Evolutionary conservation across 2,797 vertebrate species (phyloP).

Genomic region (Odontamblyopus lacepedii): DNA sequence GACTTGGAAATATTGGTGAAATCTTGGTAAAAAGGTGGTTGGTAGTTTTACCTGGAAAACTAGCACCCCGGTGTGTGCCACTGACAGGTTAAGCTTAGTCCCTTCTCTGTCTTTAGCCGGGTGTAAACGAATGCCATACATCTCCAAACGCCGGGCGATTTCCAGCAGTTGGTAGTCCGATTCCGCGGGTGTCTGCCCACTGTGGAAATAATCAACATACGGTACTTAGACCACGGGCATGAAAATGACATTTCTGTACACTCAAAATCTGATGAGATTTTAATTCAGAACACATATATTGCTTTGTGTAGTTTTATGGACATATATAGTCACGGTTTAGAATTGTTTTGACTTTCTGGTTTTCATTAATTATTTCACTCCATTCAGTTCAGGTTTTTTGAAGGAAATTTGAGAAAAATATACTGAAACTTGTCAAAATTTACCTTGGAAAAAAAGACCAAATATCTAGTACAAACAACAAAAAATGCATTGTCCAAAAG

Average conservation of each 20-base stretch:
- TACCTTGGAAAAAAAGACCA: too few species aligned
- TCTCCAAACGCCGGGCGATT: constrained; percentile 90
- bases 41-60: constrained; percentile 89
- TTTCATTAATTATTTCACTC: too few species aligned
- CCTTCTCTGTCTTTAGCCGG: constrained; percentile 95
- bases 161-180: constrained; percentile 96
- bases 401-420: too few species aligned
- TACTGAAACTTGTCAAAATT: too few species aligned
- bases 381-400: too few species aligned
- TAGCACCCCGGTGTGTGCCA: constrained; percentile 91
- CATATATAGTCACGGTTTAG: too few species aligned
- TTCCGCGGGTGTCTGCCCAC: constrained; percentile 94
- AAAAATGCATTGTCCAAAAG: too few species aligned
- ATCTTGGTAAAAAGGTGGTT: neutral
- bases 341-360: too few species aligned
- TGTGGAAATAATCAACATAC: constrained; percentile 48
- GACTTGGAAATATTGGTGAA: neutral
- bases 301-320: too few species aligned
- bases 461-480: too few species aligned
- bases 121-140: constrained; percentile 93
- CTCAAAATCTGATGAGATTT: too few species aligned
- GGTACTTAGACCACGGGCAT: neutral
- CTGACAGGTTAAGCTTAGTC: constrained; percentile 91
- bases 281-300: too few species aligned
- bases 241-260: neutral